Evolutionary conservation across 2,797 vertebrate genomes (phyloP).

Genomic region (Dicrostonyx torquatus): DNA sequence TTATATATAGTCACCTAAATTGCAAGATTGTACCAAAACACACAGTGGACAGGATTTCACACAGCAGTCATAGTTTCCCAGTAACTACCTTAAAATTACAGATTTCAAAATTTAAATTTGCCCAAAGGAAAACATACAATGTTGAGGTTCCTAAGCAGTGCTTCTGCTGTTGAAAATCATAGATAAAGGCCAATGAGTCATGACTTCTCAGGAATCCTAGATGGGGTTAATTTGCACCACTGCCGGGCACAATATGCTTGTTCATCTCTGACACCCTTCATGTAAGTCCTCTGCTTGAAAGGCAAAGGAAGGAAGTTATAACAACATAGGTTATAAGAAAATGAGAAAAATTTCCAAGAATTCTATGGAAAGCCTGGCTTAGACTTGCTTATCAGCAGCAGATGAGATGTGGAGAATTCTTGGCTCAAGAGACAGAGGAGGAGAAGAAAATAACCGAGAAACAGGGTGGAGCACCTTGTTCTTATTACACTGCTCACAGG

Average conservation of each 20-base stretch:
- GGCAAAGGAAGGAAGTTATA: constrained; percentile 6
- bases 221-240: neutral
- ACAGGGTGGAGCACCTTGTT: constrained; percentile 80
- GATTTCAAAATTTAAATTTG: constrained; percentile 31
- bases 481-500: constrained; percentile 83
- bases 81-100: neutral
- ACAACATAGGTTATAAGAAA: constrained; percentile 32
- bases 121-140: neutral
- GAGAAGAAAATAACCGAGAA: constrained; percentile 74
- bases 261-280: neutral
- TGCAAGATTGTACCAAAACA: neutral
- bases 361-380: constrained; percentile 38
- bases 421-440: constrained; percentile 67
- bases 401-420: constrained; percentile 42
- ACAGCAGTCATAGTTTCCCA: neutral
- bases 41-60: neutral
- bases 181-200: neutral
- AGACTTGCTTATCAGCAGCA: neutral
- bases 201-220: neutral
- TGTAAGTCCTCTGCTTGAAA: constrained; percentile 9
- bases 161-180: neutral
- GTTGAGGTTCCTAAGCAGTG: neutral
- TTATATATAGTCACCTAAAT: too few relatives aligned
- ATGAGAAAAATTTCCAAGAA: constrained; percentile 49
- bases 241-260: neutral